Conservation (phyloP, 37 sponge, comb jelly and placozoan species). For the Bolinopsis microptera region DNA sequence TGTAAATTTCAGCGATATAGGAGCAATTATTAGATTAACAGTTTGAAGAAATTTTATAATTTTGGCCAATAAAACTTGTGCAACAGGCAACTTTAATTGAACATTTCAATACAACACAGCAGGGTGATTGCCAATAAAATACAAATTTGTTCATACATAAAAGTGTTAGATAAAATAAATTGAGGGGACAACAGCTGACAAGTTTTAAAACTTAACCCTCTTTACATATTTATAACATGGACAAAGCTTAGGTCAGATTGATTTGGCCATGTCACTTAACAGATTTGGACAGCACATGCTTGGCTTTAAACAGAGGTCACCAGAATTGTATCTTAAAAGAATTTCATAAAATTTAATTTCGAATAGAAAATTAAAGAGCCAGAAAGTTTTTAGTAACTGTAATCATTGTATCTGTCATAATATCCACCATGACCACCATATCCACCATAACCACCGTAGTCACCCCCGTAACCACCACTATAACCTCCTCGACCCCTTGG, state of each 20-base stretch:
- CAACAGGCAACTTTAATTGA: background rate
- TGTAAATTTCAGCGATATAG: no score
- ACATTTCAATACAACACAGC: background rate
- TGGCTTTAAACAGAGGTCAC: no score
- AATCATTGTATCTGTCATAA: background rate
- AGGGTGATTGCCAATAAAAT: background rate
- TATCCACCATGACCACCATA: background rate
- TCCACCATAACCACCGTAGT: background rate
- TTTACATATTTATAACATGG: no score
- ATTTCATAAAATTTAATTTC: background rate
- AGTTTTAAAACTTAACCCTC: no score
- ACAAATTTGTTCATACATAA: background rate
- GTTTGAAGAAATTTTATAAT: background rate
- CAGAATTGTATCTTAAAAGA: background rate
- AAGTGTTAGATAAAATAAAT: background rate
- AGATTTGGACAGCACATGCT: background rate
- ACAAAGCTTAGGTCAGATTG: background rate
- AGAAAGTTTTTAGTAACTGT: background rate
- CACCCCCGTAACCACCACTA: background rate
- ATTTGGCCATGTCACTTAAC: background rate
- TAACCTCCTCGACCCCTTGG: background rate
- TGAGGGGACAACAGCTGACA: background rate
- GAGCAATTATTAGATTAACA: no score
- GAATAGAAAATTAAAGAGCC: background rate
- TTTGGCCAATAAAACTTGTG: background rate